Percentiles rank a stretch among this genome's conserved stretches.
Conservation (phyloP, 2,797 vertebrate genomes). For the Acanthurus leucopareius region DNA sequence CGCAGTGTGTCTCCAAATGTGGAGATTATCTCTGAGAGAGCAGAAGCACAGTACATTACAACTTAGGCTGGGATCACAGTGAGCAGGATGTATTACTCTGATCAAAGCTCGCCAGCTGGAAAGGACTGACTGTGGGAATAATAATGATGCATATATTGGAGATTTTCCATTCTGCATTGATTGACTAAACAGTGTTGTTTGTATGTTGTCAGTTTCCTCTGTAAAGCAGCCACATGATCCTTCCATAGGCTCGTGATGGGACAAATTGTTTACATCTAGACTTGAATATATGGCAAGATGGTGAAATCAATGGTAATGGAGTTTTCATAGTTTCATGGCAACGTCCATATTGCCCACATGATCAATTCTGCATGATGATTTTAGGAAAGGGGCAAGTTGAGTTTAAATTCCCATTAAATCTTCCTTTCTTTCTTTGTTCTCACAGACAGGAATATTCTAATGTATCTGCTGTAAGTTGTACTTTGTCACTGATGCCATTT, state of each 20-base stretch:
- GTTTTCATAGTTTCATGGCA: neutral
- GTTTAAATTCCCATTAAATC: neutral
- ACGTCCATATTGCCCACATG: no score
- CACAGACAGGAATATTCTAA: no score
- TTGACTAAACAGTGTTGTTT: neutral
- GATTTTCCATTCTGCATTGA: neutral
- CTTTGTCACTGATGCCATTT: no score
- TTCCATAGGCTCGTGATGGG: neutral
- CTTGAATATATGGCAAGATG: neutral
- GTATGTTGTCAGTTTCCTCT: neutral
- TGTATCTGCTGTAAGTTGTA: no score
- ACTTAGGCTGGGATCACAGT: conserved; percentile 12
- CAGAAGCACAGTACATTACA: conserved; percentile 31
- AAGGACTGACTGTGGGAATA: neutral
- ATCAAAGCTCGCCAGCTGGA: conserved; percentile 25
- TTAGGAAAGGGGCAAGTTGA: neutral
- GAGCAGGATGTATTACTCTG: neutral
- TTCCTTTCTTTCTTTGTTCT: neutral
- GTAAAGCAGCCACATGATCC: neutral
- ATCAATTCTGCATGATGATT: no score
- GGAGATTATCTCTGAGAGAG: conserved; percentile 46
- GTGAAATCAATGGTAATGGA: conserved; percentile 1
- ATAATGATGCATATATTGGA: neutral
- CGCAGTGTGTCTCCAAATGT: conserved; percentile 41
- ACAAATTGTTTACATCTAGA: neutral